Evolutionary conservation across 2,888 invertebrate genomes (phyloP).

Genomic region (Metalampra italica): DNA sequence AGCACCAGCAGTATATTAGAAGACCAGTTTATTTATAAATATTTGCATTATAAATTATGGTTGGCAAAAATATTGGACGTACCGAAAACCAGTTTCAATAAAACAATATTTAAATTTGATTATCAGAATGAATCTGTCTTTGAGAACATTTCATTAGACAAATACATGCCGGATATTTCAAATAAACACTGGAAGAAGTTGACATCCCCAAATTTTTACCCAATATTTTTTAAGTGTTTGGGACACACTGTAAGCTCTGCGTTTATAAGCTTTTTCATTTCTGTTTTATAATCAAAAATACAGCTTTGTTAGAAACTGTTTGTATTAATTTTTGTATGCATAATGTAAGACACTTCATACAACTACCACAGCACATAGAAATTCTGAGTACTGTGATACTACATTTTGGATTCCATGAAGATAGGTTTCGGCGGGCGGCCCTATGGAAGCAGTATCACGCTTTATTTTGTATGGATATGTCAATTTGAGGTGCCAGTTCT

Average conservation of each 20-base stretch:
- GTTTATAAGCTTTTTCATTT: conserved; percentile 17
- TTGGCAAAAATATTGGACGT: conserved; percentile 12
- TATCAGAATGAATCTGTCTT: conserved; percentile 22
- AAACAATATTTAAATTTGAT: background rate
- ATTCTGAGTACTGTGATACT: too few relatives aligned
- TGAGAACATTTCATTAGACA: conserved; percentile 10
- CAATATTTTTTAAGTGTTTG: conserved; percentile 22
- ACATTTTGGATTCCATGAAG: too few relatives aligned
- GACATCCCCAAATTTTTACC: conserved; percentile 14
- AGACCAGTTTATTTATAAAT: background rate
- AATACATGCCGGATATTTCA: conserved; percentile 5
- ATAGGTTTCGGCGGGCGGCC: too few relatives aligned
- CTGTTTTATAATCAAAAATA: conserved; percentile 3
- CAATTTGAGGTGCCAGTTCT: too few relatives aligned
- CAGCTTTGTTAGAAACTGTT: too few relatives aligned
- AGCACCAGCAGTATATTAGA: conserved; percentile 9
- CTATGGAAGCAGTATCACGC: too few relatives aligned
- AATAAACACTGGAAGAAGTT: conserved; percentile 10
- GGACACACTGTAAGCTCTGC: conserved; percentile 20
- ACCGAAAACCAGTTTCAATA: conserved; percentile 4
- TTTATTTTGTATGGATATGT: too few relatives aligned
- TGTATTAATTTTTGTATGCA: too few relatives aligned
- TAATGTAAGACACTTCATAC: too few relatives aligned
- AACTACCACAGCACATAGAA: too few relatives aligned
- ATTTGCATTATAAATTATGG: conserved; percentile 16